These are phyloP conservation scores for Phoeniculus purpureus DNA, from an alignment of 2,797 vertebrate genomes.

Conservation along the genomic window DNA sequence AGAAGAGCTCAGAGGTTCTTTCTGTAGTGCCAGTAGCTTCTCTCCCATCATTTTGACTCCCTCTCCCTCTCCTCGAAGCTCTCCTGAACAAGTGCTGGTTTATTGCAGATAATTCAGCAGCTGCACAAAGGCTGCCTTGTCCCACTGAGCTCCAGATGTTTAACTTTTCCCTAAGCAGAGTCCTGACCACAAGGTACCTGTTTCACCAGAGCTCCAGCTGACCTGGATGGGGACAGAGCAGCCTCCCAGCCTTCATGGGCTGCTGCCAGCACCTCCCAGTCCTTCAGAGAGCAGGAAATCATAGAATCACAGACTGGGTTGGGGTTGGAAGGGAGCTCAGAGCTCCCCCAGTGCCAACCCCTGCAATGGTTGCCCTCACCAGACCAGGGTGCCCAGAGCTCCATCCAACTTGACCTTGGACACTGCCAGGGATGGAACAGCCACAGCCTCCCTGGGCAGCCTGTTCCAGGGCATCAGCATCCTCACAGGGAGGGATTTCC, in stretches of 20 bases:
- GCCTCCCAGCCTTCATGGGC: neutral
- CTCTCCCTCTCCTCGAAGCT: constrained; percentile 2
- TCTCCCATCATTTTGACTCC: neutral
- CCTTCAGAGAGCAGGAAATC: neutral
- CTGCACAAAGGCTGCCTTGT: constrained; percentile 76
- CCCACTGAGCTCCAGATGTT: constrained; percentile 74
- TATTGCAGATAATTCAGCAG: constrained; percentile 40
- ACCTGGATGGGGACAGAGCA: neutral
- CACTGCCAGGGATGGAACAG: too few species aligned
- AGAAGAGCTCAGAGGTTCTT: neutral
- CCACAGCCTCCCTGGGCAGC: too few species aligned
- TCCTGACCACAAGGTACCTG: constrained; percentile 52
- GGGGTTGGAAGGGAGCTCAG: too few species aligned
- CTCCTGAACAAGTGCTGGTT: constrained; percentile 28
- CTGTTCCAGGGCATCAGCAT: too few species aligned
- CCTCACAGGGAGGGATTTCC: too few species aligned
- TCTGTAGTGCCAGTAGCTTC: neutral
- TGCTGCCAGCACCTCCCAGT: neutral
- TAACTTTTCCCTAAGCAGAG: constrained; percentile 37
- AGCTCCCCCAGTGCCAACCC: too few species aligned
- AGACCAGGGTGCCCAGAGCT: too few species aligned
- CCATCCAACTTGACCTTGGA: too few species aligned
- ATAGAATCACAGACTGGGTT: too few species aligned
- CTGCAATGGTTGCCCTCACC: too few species aligned
- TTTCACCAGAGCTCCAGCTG: constrained; percentile 40